These are phyloP conservation scores for Platanista minor DNA, from an alignment of 2,113 vertebrate species.

Conservation along the genomic window DNA sequence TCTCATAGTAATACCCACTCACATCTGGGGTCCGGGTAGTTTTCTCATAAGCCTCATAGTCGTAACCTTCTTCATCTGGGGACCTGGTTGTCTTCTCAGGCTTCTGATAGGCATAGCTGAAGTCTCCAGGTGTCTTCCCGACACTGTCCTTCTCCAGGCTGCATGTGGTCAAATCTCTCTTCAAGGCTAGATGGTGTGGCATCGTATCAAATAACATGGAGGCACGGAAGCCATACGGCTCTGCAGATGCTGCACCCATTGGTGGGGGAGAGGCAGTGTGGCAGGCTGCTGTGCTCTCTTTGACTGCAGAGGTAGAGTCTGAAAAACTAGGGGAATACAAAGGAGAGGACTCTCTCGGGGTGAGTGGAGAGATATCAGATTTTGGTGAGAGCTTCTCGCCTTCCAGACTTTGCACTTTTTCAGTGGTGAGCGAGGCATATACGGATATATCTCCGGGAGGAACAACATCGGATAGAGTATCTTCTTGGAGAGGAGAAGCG, in stretches of 20 bases:
- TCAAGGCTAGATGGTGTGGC: slow-evolving; percentile 77
- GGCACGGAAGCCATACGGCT: slow-evolving; percentile 77
- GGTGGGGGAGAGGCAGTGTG: slow-evolving; percentile 73
- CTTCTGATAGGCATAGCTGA: slow-evolving; percentile 71
- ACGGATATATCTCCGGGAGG: slow-evolving; percentile 86
- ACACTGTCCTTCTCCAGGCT: slow-evolving; percentile 76
- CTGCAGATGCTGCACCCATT: slow-evolving; percentile 73
- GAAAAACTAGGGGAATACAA: slow-evolving; percentile 82
- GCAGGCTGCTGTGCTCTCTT: slow-evolving; percentile 37
- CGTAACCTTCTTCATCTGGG: slow-evolving; percentile 66
- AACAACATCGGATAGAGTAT: slow-evolving; percentile 78
- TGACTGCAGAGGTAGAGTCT: slow-evolving; percentile 75
- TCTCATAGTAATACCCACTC: slow-evolving; percentile 76
- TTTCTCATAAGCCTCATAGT: slow-evolving; percentile 64
- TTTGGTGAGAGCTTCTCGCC: slow-evolving; percentile 83
- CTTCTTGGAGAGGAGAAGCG: slow-evolving; percentile 85
- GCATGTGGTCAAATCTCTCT: slow-evolving; percentile 74
- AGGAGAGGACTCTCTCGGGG: slow-evolving; percentile 83
- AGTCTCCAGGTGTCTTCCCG: slow-evolving; percentile 60
- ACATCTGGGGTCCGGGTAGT: slow-evolving; percentile 56
- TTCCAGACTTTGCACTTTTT: slow-evolving; percentile 80
- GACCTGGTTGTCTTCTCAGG: slow-evolving; percentile 50
- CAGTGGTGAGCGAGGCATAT: slow-evolving; percentile 86
- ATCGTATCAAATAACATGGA: slow-evolving; percentile 66
- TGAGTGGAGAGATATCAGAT: slow-evolving; percentile 86